These are phyloP conservation scores for Pseudomyrmex gracilis DNA, from an alignment of 1,140 invertebrate species.

Conservation along the genomic window DNA sequence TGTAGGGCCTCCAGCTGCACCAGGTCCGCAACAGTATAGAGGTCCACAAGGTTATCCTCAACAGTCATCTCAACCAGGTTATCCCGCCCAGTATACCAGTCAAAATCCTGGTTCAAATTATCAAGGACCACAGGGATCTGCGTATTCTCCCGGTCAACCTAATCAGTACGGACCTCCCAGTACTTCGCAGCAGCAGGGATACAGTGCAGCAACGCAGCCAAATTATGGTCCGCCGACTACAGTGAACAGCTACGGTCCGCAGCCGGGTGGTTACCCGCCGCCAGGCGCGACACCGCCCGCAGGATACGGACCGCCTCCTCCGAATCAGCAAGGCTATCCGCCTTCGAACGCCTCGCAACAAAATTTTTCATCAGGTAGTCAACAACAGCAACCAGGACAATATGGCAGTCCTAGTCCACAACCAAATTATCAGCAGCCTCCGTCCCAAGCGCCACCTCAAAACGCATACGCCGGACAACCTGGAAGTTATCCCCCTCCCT, in stretches of 20 bases:
- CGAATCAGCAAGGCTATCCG: constrained; percentile 83
- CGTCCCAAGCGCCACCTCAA: constrained; percentile 82
- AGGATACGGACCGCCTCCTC: constrained; percentile 83
- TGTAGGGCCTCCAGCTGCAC: constrained; percentile 79
- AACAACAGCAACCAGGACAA: constrained; percentile 81
- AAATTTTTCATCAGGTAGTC: constrained; percentile 80
- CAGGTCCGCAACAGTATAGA: constrained; percentile 84
- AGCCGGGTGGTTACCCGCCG: constrained; percentile 82
- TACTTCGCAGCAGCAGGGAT: constrained; percentile 81
- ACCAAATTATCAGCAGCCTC: constrained; percentile 82
- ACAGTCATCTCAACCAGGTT: constrained; percentile 86
- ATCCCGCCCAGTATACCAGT: constrained; percentile 84
- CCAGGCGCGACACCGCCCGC: constrained; percentile 78
- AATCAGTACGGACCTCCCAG: constrained; percentile 83
- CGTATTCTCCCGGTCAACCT: constrained; percentile 80
- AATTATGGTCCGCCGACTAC: constrained; percentile 83
- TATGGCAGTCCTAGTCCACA: constrained; percentile 84
- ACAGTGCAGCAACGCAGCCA: constrained; percentile 78
- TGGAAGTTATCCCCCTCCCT: constrained; percentile 82
- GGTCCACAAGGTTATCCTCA: constrained; percentile 87
- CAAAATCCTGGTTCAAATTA: constrained; percentile 83
- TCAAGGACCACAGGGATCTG: constrained; percentile 82
- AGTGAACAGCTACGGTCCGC: constrained; percentile 83
- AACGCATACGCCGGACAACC: constrained; percentile 83
- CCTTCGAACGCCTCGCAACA: constrained; percentile 81